phyloP scores from a whole-genome alignment of 2,113 vertebrate species.

The Cryptomyrus ogoouensis region DNA sequence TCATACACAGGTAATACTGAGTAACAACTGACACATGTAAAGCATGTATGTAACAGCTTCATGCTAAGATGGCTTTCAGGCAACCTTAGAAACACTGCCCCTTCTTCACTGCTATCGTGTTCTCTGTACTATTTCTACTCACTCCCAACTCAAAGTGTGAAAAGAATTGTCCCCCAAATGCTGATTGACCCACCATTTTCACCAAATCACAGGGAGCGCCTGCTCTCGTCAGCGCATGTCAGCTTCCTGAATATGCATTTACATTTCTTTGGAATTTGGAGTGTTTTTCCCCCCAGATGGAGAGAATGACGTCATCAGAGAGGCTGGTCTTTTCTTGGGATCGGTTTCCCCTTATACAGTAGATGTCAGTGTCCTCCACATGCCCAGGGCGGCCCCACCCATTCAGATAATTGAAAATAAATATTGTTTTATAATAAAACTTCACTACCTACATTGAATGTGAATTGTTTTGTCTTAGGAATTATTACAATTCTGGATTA shows the following conservation, averaged over 20 bases:
- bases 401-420: background rate
- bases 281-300: background rate
- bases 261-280: background rate
- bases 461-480: background rate
- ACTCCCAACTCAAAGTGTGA: background rate
- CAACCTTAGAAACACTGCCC: background rate
- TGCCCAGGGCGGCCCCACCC: no score
- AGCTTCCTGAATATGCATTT: background rate
- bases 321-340: background rate
- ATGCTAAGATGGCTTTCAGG: background rate
- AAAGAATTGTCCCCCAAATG: background rate
- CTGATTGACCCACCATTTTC: background rate
- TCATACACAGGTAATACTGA: background rate
- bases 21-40: background rate
- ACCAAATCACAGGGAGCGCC: background rate
- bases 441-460: background rate
- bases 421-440: background rate
- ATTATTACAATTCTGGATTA: background rate
- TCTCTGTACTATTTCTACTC: background rate
- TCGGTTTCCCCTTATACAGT: background rate
- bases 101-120: background rate
- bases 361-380: background rate
- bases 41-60: background rate
- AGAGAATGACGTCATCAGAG: background rate
- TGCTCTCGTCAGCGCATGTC: background rate